Evolutionary conservation across 2,797 vertebrate species (phyloP).

Genomic region (Esox lucius): DNA sequence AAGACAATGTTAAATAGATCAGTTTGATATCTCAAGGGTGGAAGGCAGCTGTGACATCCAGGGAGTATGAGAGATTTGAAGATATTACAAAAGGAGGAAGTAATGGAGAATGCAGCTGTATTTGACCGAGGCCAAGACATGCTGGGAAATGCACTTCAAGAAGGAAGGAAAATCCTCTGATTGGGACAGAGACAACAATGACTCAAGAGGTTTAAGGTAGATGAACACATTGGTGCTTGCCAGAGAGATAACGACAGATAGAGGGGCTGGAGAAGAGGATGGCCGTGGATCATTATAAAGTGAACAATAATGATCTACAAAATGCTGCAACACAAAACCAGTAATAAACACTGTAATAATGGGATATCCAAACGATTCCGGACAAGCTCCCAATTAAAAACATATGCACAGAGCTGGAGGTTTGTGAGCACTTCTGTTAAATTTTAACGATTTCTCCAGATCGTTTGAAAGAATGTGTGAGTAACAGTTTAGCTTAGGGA

Average conservation of each 20-base stretch:
- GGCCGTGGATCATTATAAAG: neutral
- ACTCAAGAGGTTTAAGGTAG: neutral
- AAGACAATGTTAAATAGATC: no score
- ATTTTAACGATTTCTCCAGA: slow-evolving; percentile 49
- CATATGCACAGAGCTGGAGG: neutral
- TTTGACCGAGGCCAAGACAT: slow-evolving; percentile 43
- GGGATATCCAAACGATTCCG: no score
- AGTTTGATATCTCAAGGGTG: neutral
- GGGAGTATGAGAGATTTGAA: neutral
- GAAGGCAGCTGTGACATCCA: slow-evolving; percentile 12
- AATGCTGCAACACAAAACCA: no score
- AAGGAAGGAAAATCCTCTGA: neutral
- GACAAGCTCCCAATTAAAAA: neutral
- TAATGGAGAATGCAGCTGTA: slow-evolving; percentile 58
- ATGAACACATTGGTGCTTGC: neutral
- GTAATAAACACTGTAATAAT: no score
- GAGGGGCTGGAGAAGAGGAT: neutral
- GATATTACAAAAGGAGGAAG: neutral
- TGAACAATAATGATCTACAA: neutral
- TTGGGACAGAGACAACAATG: neutral
- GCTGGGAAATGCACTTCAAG: slow-evolving; percentile 14
- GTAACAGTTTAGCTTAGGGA: slow-evolving; percentile 29
- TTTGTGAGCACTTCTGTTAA: slow-evolving; percentile 10
- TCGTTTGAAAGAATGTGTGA: slow-evolving; percentile 23
- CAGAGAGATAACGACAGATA: neutral